phyloP scores from a whole-genome alignment of 2,113 vertebrate species.

The Laterallus jamaicensis region DNA sequence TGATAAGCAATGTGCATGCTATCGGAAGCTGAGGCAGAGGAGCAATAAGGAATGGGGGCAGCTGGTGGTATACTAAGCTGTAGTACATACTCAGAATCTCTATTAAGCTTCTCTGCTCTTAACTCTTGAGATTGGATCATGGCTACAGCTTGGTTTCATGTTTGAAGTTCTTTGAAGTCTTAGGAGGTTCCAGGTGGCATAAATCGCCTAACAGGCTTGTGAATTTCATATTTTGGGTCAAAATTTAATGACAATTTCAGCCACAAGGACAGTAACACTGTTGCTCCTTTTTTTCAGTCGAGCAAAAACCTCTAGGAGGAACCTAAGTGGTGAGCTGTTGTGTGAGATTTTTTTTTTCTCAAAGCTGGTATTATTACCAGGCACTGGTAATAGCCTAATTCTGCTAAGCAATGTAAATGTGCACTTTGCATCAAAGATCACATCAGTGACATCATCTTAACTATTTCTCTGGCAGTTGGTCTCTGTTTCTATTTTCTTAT shows the following conservation, averaged over 20 bases:
- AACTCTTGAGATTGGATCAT: background rate
- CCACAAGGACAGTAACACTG: background rate
- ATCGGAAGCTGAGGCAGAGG: background rate
- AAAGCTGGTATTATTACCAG: background rate
- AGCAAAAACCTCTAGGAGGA: background rate
- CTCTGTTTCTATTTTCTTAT: background rate
- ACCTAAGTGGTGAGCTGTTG: background rate
- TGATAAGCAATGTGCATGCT: background rate
- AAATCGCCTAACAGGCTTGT: background rate
- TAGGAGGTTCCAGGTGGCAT: background rate
- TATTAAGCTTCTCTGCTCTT: background rate
- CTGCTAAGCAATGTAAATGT: background rate
- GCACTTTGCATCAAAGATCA: background rate
- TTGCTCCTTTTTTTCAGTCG: background rate
- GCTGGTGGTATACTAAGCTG: background rate
- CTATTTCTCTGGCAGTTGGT: background rate
- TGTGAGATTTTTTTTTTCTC: background rate
- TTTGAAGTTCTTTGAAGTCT: background rate
- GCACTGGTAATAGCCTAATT: background rate
- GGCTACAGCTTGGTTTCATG: background rate
- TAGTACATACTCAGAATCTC: background rate
- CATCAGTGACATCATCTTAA: background rate
- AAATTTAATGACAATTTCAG: background rate
- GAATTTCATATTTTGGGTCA: background rate
- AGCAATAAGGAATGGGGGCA: background rate